Conservation (phyloP, 2,113 vertebrate genomes). For the Chunga burmeisteri region DNA sequence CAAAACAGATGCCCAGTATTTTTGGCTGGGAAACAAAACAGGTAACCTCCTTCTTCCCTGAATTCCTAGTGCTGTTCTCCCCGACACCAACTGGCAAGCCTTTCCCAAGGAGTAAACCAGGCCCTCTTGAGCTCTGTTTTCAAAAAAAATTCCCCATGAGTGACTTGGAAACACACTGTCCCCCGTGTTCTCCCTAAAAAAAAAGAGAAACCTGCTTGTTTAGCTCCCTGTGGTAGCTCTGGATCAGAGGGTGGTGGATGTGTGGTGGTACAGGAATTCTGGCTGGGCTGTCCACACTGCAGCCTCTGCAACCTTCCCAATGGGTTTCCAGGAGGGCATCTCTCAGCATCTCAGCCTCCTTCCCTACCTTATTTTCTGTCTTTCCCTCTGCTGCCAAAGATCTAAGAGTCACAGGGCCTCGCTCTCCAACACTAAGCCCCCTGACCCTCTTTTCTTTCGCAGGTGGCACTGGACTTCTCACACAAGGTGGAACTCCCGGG, state of each 20-base stretch:
- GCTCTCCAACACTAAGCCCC: not conserved
- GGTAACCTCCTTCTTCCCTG: not conserved
- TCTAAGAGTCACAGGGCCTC: not conserved
- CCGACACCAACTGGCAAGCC: not conserved
- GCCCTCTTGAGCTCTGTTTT: not conserved
- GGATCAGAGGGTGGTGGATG: not conserved
- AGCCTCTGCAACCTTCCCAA: not conserved
- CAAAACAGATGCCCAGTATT: not conserved
- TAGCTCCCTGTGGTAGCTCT: not conserved
- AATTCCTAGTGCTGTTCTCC: not conserved
- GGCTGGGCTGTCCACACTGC: not conserved
- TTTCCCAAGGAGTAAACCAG: not conserved
- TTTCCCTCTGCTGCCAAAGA: not conserved
- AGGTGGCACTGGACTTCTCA: constrained; percentile 62
- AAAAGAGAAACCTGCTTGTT: not conserved
- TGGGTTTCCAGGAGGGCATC: not conserved
- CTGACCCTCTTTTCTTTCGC: not conserved
- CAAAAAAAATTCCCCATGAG: not conserved
- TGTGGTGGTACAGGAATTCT: not conserved
- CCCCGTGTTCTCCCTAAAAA: not conserved
- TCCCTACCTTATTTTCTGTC: not conserved
- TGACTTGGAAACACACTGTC: not conserved
- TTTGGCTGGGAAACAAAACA: not conserved
- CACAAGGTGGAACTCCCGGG: constrained; percentile 30
- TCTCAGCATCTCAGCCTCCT: not conserved